phyloP scores from a whole-genome alignment of 1,140 invertebrate species.

The Panagrolaimus sp. region DNA sequence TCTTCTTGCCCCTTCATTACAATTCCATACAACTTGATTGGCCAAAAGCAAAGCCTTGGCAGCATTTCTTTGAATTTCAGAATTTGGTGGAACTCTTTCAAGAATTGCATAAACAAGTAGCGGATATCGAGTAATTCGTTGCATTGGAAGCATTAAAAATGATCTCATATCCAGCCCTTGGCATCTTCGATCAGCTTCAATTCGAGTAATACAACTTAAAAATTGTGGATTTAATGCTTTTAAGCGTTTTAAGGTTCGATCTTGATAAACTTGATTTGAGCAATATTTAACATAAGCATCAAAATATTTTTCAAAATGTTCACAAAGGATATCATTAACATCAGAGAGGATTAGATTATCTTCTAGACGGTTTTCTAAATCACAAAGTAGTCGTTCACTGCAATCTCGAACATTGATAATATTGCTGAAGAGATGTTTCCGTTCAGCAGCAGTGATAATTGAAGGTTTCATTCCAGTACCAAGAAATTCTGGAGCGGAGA shows the following conservation, averaged over 20 bases:
- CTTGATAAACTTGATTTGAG: conserved; percentile 82
- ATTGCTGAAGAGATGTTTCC: conserved; percentile 62
- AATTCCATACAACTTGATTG: conserved; percentile 80
- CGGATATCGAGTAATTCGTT: conserved; percentile 83
- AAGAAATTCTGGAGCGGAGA: conserved; percentile 71
- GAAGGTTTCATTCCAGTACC: conserved; percentile 54
- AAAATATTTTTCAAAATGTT: conserved; percentile 75
- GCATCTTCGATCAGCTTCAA: conserved; percentile 77
- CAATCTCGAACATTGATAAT: conserved; percentile 61
- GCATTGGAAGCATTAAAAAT: conserved; percentile 94
- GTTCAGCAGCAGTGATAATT: conserved; percentile 59
- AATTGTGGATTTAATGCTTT: conserved; percentile 65
- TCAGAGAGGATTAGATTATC: conserved; percentile 75
- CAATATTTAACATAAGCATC: conserved; percentile 83
- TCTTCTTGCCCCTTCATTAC: conserved; percentile 82
- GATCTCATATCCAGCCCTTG: conserved; percentile 81
- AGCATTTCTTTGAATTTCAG: conserved; percentile 71
- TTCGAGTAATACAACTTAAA: conserved; percentile 67
- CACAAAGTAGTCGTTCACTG: conserved; percentile 69
- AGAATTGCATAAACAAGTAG: conserved; percentile 82
- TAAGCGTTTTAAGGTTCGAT: conserved; percentile 70
- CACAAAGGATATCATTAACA: conserved; percentile 75
- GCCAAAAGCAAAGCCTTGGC: conserved; percentile 72
- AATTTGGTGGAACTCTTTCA: conserved; percentile 67
- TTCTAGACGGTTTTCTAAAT: conserved; percentile 83